Conservation (phyloP, 1,140 invertebrate genomes). For the Diachasma alloeum region DNA sequence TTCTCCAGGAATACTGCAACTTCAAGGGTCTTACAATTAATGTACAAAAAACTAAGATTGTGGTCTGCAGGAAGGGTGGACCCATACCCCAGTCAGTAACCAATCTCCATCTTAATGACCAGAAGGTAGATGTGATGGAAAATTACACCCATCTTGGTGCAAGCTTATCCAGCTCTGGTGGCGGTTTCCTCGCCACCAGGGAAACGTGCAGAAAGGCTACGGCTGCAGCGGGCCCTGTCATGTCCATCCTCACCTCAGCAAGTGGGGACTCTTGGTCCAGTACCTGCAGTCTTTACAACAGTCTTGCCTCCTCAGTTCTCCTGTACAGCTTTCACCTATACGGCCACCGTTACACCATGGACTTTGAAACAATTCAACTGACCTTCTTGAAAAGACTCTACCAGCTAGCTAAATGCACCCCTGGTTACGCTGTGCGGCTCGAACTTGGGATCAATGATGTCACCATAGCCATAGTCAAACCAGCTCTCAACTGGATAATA, state of each 20-base stretch:
- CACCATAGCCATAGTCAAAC: neutral
- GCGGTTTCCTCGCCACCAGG: neutral
- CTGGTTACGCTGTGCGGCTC: conserved; percentile 18
- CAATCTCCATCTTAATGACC: too few relatives aligned
- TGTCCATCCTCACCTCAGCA: neutral
- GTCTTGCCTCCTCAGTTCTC: too few relatives aligned
- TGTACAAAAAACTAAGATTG: too few relatives aligned
- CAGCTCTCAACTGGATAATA: conserved; percentile 1
- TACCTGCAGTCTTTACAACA: neutral
- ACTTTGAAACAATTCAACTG: conserved; percentile 19
- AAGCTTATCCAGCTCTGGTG: neutral
- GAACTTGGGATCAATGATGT: neutral
- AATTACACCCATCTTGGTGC: too few relatives aligned
- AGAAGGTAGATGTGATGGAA: too few relatives aligned
- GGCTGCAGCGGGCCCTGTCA: neutral
- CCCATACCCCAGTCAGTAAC: too few relatives aligned
- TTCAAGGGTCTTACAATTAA: too few relatives aligned
- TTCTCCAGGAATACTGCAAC: too few relatives aligned
- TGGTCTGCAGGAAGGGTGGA: too few relatives aligned
- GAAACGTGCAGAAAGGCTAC: neutral
- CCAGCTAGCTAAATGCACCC: conserved; percentile 9
- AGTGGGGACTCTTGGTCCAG: conserved; percentile 18
- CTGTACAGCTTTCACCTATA: conserved; percentile 17
- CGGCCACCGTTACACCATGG: neutral
- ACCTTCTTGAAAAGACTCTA: conserved; percentile 18